Base-by-base conservation (phyloP, 2,888 invertebrate genomes). In the Melieria crassipennis region DNA sequence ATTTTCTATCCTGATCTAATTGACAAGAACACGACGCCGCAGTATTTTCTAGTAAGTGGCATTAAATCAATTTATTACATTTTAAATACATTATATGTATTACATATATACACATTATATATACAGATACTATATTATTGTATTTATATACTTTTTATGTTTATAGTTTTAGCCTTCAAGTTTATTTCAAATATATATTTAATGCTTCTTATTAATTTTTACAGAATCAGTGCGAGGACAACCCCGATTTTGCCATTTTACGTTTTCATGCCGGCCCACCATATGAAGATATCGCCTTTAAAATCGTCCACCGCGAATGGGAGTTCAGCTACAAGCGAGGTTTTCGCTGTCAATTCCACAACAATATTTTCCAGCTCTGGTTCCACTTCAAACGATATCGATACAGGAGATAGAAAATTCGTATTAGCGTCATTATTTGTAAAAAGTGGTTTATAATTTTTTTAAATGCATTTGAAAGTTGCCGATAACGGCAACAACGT, bases 1-100 rank as follows among this genome's bases (percentile, higher is more conserved):
- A 99, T 99, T 79, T 99, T 99, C 89, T 99, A 98, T 88, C 99
- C 99, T 0, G 99, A 99, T 89, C 90, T 99, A 74, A 98, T 99
- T 79, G 96, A 99, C 86, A 97, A 97, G 85, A 90, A 89, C 75
- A 89, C 92, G 72, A 97, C 99, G 11, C 99, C 99, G 0, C 93
- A 96, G 84, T 99, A 99, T 87, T 94, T 93, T 70, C 88, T 98
- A 88, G 94, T 94, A 87, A 89, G 89, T 87, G 55, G 60, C 16
- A 69, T 10, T 13, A 9, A 58, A 10, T 42, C 10, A 3, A 10
- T 7, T 9, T 57, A 57, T 57, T 9, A 9, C 5, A 56, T 4
- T n/a, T 4, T 13, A 11, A 10, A 56, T 58, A 42, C 43, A 6
- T 7, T 11, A 58, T 11, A 58, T 42, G n/a, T 58, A 5, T 58